A percentile compares a stretch with the other conserved stretches of the same genome.
Evolutionary conservation across 2,113 vertebrate species (phyloP).

Genomic region (Pelodiscus sinensis): DNA sequence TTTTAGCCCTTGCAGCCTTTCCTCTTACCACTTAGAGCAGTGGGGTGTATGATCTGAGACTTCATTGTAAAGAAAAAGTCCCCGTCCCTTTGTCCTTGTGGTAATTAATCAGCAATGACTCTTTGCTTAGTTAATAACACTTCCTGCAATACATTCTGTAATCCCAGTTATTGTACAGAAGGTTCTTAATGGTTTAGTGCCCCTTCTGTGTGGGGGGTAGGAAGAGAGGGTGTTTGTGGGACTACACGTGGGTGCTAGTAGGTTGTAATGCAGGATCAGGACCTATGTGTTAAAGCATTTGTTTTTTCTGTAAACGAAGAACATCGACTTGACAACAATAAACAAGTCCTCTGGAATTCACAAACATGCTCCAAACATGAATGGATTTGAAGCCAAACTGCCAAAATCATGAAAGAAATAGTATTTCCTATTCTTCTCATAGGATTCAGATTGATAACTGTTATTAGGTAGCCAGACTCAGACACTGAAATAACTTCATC

Average conservation of each 20-base stretch:
- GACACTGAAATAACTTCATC: neutral
- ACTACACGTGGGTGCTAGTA: neutral
- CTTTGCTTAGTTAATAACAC: constrained; percentile 58
- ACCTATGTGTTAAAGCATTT: accelerated
- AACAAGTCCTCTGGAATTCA: neutral
- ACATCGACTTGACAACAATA: neutral
- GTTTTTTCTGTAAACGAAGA: neutral
- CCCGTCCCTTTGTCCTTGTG: constrained; percentile 75
- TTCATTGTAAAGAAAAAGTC: constrained; percentile 49
- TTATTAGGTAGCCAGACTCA: neutral
- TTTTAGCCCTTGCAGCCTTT: constrained; percentile 39
- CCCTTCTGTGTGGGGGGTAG: neutral
- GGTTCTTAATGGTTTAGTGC: neutral
- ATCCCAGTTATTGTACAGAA: neutral
- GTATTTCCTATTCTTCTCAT: neutral
- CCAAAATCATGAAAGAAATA: neutral
- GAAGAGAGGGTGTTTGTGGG: neutral
- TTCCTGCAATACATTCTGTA: constrained; percentile 24
- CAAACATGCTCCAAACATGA: accelerated
- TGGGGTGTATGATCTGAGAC: neutral
- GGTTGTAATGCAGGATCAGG: accelerated
- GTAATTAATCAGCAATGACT: constrained; percentile 79
- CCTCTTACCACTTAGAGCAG: constrained; percentile 2
- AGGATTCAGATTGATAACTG: neutral
- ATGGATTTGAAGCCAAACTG: neutral